Base-by-base conservation (phyloP, 2,113 vertebrate genomes). In the Nanger granti region DNA sequence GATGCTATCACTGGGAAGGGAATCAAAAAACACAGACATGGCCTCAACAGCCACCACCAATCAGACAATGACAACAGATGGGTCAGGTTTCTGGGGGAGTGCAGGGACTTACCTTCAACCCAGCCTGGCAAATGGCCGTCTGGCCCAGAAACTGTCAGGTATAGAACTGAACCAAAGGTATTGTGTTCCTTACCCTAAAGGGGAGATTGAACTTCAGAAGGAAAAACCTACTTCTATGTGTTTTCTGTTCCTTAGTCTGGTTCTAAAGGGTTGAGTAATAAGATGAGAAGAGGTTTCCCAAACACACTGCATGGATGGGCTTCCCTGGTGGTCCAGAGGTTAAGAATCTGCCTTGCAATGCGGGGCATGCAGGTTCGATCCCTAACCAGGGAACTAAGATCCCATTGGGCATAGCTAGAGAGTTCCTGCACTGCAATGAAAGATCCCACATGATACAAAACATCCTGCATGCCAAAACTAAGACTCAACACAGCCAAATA, bases 71-170 rank as follows among this genome's bases (percentile, higher is more conserved):
- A 34, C 15, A n/a, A 29, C 59, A 11, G 9, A 3, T 31, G 37
- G 7, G 28, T 54, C 57, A 24, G 37, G 22, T 13, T 5, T 60
- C 73, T 41, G 28, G 34, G 37, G 13, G 26, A 3, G 0, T 4
- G 14, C 2, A 24, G 31, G 5, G 2, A 62, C 8, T 8, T 1
- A 2, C 31, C 57, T 91, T 57, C 12, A 22, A 15, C 17, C 13
- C n/a, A 37, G 31, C 14, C 6, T 55, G 73, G 14, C 44, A 2
- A 8, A 34, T 8, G 66, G 37, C 24, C 6, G 0, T 18, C 18
- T 49, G 26, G 13, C 73, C 60, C 7, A 37, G 82, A 41, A 52
- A 5, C 13, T 44, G 24, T 26, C 28, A 5, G 24, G 13, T 29
- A 4, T 29, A 14, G 17, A 37, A 4, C 15, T 15, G 13, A 37